These are phyloP conservation scores for Lagopus leucura DNA, from an alignment of 2,113 vertebrate genomes.

Conservation along the genomic window DNA sequence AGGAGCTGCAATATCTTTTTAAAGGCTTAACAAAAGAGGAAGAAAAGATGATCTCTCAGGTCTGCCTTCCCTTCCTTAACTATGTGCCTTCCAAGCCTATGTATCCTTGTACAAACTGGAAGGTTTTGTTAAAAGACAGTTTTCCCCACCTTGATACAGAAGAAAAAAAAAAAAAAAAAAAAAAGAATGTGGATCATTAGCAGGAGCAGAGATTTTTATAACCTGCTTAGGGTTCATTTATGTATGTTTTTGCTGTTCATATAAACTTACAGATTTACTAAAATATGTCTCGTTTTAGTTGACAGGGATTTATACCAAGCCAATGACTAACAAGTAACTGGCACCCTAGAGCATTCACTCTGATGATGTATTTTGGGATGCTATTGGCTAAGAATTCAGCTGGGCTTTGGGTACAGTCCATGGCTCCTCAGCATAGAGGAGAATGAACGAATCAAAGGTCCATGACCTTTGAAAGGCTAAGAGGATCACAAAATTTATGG, in stretches of 20 bases:
- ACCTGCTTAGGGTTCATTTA: not conserved
- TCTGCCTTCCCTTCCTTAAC: not conserved
- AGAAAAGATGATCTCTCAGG: not conserved
- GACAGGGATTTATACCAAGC: not conserved
- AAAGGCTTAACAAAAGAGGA: not conserved
- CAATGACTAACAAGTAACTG: not conserved
- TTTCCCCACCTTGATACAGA: not conserved
- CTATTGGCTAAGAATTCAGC: not conserved
- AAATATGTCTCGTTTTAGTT: not conserved
- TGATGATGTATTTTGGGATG: not conserved
- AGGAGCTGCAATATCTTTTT: not conserved
- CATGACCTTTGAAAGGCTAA: not conserved
- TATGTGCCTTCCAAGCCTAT: not conserved
- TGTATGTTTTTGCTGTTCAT: not conserved
- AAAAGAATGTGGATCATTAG: not conserved
- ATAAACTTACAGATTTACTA: not conserved
- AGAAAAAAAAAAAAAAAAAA: not conserved
- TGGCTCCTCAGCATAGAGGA: not conserved
- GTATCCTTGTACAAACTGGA: not conserved
- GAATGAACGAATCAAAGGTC: rapidly evolving
- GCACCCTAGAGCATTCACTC: rapidly evolving
- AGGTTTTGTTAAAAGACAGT: not conserved
- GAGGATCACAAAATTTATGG: not conserved
- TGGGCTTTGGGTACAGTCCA: not conserved
- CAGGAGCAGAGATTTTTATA: not conserved